phyloP scores from a whole-genome alignment of 2,797 vertebrate genomes.

The Silurus aristotelis region DNA sequence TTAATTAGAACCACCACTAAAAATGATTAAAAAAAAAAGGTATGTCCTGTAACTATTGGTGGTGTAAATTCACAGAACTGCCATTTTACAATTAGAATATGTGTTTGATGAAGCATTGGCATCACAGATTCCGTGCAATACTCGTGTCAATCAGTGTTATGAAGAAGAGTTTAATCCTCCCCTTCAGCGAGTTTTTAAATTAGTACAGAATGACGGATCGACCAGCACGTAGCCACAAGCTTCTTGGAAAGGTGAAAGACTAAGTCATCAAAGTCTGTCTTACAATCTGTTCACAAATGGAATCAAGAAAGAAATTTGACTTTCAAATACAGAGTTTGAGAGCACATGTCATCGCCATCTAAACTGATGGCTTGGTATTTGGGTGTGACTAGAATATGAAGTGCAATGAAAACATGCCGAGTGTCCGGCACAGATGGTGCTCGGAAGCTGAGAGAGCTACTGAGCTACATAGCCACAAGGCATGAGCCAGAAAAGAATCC shows the following conservation, averaged over 20 bases:
- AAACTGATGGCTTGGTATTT: constrained; percentile 70
- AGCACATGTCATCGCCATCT: constrained; percentile 63
- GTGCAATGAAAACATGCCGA: constrained; percentile 61
- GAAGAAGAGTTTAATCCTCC: not conserved
- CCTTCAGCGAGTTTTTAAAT: not conserved
- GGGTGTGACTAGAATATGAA: constrained; percentile 63
- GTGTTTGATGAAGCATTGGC: not conserved
- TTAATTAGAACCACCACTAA: not conserved
- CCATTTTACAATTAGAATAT: not conserved
- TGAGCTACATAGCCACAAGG: constrained; percentile 43
- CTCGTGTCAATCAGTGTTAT: not conserved
- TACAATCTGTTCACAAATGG: constrained; percentile 68
- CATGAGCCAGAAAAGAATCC: constrained; percentile 42
- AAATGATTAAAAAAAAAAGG: not conserved
- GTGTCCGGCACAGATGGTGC: constrained; percentile 55
- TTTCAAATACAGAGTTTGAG: constrained; percentile 68
- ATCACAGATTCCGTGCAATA: not conserved
- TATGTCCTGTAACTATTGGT: too few species aligned
- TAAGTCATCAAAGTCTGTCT: constrained; percentile 66
- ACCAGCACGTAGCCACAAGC: constrained; percentile 2
- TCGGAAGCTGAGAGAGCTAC: constrained; percentile 46
- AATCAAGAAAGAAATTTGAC: constrained; percentile 63
- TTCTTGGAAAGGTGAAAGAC: constrained; percentile 52
- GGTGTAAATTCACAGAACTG: not conserved
- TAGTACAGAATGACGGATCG: not conserved